A percentile compares a stretch with the other conserved stretches of the same genome.
Conservation (phyloP, 2,113 vertebrate species). For the Cervus canadensis region DNA sequence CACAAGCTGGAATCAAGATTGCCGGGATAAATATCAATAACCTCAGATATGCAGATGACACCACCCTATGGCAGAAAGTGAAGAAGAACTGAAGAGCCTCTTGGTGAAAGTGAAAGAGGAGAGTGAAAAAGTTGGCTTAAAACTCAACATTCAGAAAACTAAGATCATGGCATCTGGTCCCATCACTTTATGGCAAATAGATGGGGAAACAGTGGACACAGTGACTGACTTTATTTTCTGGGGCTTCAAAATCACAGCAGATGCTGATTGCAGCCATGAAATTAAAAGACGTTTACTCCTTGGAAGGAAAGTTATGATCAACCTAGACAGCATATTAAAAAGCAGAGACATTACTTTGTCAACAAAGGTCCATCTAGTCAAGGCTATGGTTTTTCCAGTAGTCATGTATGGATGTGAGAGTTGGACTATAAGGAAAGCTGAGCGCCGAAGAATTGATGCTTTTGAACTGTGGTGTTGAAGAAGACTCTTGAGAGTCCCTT, state of each 20-base stretch:
- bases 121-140: neutral
- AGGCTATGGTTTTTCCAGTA: neutral
- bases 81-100: neutral
- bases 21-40: neutral
- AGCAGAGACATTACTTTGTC: neutral
- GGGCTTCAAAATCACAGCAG: neutral
- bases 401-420: neutral
- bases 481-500: neutral
- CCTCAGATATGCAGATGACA: neutral
- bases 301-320: neutral
- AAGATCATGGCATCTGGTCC: neutral
- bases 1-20: neutral
- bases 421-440: neutral
- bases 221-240: rapidly evolving
- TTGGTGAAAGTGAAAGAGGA: neutral
- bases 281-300: neutral
- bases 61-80: neutral
- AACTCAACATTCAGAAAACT: neutral
- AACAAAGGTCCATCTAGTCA: neutral
- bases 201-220: neutral
- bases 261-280: neutral
- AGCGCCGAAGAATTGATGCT: neutral
- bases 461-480: neutral
- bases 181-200: neutral
- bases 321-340: neutral